Evolutionary conservation across 2,888 invertebrate species (phyloP), one percentile per base, ranked within the genome.

Genomic region (Cryptocephalus moraei): DNA sequence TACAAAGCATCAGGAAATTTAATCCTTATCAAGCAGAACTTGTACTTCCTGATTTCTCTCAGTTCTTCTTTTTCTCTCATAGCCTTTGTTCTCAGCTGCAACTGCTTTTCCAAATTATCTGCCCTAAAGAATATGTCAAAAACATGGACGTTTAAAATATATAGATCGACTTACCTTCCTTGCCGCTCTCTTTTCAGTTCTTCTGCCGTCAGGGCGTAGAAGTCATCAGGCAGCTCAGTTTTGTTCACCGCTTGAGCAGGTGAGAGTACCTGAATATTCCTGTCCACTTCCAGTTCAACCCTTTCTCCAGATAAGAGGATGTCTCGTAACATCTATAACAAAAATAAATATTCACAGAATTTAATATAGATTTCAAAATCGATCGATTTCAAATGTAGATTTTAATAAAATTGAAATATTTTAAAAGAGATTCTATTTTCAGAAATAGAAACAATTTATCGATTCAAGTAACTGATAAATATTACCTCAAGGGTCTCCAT

Each of bases 21-120:
- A 34, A 96, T 75, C 56, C 95, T 74, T 48, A 96, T 82, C 43
- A 95, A 73, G 2, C 89, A 81, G 67, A 86, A 96, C 64, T 84
- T 84, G 67, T 92, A 93, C 69, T 85, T 85, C 46, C 86, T 77
- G 66, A 87, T 77, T 62, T 86, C 87, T 44, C 86, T 73, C 50
- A 83, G 70, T 62, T 91, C 91, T 51, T 95, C 92, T 53, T 87
- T 86, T 63, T 95, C 93, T 14, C 94, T 73, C 93, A 96, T 96
- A 2, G 92, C 93, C 68, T 92, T 93, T 0, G 96, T 96, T 60
- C 91, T 77, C 8, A 97, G 73, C 74, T 90, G 84, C 65, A 89
- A 82, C 62, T 84, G 81, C 61, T 78, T 84, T 64, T 93, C 93
- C 34, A 86, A 77, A 1, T 81, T 81, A 67, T 91, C 89, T 11